Evolutionary conservation across 2,113 vertebrate species (phyloP), one percentile per base, ranked within the genome.

Genomic region (Sinocyclocheilus maitianheensis): DNA sequence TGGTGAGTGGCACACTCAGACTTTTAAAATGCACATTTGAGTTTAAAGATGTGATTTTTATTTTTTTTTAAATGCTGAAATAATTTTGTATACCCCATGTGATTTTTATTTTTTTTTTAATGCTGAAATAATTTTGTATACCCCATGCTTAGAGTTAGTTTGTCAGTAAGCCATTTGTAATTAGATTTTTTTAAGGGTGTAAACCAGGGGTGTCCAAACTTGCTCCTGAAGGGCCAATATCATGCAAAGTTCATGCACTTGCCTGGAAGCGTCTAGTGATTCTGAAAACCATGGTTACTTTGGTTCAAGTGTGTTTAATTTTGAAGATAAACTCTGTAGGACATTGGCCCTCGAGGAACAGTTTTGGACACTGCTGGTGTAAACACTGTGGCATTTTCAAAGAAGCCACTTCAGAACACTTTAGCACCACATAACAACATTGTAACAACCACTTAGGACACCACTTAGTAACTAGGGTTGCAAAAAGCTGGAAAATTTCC

Each of bases 1-100:
- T 90, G 94, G 95, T 96, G 88, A 89, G 84, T 20, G n/a, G 34
- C 51, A 22, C 37, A n/a, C 18, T 3, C 34, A 3, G 16, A 37
- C 34, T 40, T 18, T 72, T 43, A 72, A 72, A 40, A 43, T 43
- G 9, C 18, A 72, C 9, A 43, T 18, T 71, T 20, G 18, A 71
- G 16, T 16, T 3, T 34, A 16, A 67, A 67, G 63, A 24, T 67
- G 2, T 60, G 62, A 13, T 11, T 2, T 2, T 2, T 20, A 0
- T 30, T 67, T 67, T 67, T 26, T n/a, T 67, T 74, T 48, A 3
- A 7, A 13, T 12, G 51, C 51, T 53, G 13, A 53, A 53, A 53
- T 53, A 16, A 1, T 53, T 53, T 53, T 53, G 1, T 53, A 4
- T 16, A 53, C 51, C 4, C 14, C 51, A 5, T 16, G 2, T 60